Conservation (phyloP, 2,888 invertebrate genomes). For the Criorhina ranunculi region DNA sequence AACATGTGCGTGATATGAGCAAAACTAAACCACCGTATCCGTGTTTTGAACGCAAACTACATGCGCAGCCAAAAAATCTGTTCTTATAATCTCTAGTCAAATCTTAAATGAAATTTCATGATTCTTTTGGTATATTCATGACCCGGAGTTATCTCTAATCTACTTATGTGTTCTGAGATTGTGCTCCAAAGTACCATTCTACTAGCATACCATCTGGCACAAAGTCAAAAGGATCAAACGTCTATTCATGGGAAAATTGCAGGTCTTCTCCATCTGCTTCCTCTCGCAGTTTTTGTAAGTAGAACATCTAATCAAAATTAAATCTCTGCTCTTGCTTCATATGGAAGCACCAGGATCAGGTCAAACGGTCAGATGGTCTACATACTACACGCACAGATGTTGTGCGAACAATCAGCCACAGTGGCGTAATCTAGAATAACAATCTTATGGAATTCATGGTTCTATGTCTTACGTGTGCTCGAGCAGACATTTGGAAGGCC, state of each 20-base stretch:
- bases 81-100: not conserved
- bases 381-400: constrained; percentile 58
- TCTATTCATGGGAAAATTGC: constrained; percentile 15
- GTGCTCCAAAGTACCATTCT: not conserved
- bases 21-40: too few species aligned
- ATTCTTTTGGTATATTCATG: not conserved
- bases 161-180: not conserved
- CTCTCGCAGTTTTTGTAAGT: not conserved
- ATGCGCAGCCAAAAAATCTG: too few species aligned
- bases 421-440: constrained; percentile 49
- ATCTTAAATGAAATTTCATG: not conserved
- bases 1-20: too few species aligned
- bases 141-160: constrained; percentile 11
- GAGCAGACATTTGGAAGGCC: constrained; percentile 39
- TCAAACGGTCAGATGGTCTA: constrained; percentile 64
- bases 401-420: constrained; percentile 42
- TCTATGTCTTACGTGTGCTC: constrained; percentile 23
- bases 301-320: constrained; percentile 61
- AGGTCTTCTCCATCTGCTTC: constrained; percentile 33
- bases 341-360: constrained; percentile 44
- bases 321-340: constrained; percentile 50
- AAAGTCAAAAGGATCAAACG: constrained; percentile 32
- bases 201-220: constrained; percentile 25
- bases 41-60: too few species aligned
- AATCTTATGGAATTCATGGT: constrained; percentile 51